Conservation (phyloP, 2,113 vertebrate species). For the Otocyon megalotis region DNA sequence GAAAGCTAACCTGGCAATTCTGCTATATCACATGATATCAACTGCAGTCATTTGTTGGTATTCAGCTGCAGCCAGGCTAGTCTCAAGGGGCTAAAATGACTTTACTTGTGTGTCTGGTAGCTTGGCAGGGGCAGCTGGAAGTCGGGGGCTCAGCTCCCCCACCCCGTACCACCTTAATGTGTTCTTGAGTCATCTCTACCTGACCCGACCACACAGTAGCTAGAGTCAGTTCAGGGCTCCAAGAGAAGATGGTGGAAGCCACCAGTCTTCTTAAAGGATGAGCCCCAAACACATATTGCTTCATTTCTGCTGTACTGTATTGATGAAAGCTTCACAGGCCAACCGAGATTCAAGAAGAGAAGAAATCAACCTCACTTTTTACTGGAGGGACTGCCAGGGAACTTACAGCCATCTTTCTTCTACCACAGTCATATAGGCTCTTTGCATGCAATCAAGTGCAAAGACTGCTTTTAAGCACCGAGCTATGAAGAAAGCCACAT, state of each 20-base stretch:
- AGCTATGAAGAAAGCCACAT: neutral
- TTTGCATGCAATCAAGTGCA: neutral
- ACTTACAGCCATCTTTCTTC: neutral
- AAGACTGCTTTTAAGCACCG: neutral
- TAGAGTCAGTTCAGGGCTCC: neutral
- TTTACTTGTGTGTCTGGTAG: neutral
- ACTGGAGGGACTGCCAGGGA: neutral
- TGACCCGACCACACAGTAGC: neutral
- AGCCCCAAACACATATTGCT: neutral
- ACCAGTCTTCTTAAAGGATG: neutral
- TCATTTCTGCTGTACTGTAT: neutral
- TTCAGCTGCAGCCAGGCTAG: neutral
- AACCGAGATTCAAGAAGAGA: neutral
- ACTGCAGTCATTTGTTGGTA: neutral
- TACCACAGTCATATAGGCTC: fast-evolving
- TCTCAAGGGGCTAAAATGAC: neutral
- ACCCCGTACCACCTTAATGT: neutral
- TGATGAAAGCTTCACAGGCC: neutral
- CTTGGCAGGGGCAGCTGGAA: neutral
- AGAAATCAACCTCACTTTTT: neutral
- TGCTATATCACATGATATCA: neutral
- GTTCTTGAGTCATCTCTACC: neutral
- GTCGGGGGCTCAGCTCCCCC: neutral
- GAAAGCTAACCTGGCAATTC: neutral
- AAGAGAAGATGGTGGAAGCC: neutral